Base-by-base conservation (phyloP, 2,113 vertebrate genomes). In the Pseudolaguvia tuberculata region DNA sequence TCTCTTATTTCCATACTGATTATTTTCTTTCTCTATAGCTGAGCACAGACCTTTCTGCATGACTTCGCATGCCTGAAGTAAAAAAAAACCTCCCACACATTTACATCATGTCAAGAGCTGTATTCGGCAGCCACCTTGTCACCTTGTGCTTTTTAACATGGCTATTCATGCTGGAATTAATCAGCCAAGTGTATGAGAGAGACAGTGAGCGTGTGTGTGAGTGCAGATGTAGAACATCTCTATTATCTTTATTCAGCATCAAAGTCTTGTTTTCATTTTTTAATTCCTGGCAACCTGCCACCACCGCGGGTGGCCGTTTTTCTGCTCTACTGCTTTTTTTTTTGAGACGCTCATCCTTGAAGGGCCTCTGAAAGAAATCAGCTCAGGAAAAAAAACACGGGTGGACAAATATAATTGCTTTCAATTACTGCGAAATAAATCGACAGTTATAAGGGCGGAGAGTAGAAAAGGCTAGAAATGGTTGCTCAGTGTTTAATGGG, bases 1-100 rank as follows among this genome's bases (percentile, higher is more conserved):
- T 15, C 23, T 45, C 9, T 17, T 66, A 83, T 84, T 82, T 82
- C 63, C 68, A 82, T 85, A 80, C 67, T 82, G 79, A 82, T 85
- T 70, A 78, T 55, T 59, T 57, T 52, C 35, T 70, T 12, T 15
- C 51, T 29, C 70, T 58, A 51, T 61, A 65, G 67, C 75, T 66
- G 63, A 27, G 51, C 67, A 61, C 6, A 69, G 73, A 52, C 57
- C 70, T 72, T 81, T 81, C 80, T 59, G 61, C 66, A 29, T 77
- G 73, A 67, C 74, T 69, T 61, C 75, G 77, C 61, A 65, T 52
- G 51, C 53, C 31, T 65, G 53, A 66, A 71, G 73, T 35, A 78
- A 68, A 47, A 21, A 39, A 29, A 56, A 13, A 56, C 62, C 39
- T 35, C 31, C 39, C 39, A 73, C 57, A 59, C 62, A 65, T 72